Percentiles rank a stretch among this genome's conserved stretches.
phyloP scores from a whole-genome alignment of 2,113 vertebrate species.

The Theristicus caerulescens region DNA sequence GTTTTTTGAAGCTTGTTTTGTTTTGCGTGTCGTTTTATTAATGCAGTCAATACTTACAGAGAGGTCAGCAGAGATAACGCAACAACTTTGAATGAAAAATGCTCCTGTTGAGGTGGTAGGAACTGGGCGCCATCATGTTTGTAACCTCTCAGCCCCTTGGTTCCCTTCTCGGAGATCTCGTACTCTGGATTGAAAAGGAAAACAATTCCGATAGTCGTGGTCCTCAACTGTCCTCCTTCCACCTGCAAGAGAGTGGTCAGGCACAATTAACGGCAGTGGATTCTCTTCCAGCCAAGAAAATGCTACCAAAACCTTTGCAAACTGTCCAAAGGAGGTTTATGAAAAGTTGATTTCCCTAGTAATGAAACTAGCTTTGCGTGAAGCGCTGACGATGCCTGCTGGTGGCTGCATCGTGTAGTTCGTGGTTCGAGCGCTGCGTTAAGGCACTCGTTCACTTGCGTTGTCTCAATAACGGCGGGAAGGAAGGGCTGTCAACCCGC shows the following conservation, averaged over 20 bases:
- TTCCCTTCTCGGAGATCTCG: fast-evolving
- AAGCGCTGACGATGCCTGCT: not conserved
- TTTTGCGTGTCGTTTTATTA: not conserved
- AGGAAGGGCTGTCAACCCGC: not conserved
- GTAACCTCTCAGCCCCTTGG: not conserved
- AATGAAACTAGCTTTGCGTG: not conserved
- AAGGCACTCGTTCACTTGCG: fast-evolving
- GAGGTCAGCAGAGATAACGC: not conserved
- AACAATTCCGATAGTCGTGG: not conserved
- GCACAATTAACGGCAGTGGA: fast-evolving
- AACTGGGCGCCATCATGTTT: not conserved
- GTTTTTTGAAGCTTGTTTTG: not conserved
- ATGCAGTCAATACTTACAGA: not conserved
- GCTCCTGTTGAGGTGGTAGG: not conserved
- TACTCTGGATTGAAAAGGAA: not conserved
- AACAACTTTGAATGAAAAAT: not conserved
- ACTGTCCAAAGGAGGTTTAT: not conserved
- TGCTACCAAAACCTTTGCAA: not conserved
- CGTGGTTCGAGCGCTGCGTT: not conserved
- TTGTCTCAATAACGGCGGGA: not conserved
- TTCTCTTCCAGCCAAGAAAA: not conserved
- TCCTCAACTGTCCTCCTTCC: not conserved
- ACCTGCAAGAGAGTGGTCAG: not conserved
- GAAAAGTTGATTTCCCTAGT: not conserved
- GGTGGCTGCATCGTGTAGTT: not conserved